phyloP scores from a whole-genome alignment of 2,797 vertebrate species.

The Apogon talboti region DNA sequence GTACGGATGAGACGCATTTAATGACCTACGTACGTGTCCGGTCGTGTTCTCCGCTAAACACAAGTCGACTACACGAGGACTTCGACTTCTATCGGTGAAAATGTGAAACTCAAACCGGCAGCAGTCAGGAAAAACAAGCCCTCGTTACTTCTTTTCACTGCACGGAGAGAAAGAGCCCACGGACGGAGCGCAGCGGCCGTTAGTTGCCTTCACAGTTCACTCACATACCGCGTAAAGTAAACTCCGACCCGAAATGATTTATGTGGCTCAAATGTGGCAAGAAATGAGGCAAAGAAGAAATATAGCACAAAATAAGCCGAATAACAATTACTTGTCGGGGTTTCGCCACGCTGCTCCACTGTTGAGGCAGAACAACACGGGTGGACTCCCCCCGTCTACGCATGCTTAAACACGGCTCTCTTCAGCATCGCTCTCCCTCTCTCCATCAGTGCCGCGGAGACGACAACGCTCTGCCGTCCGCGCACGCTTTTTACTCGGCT shows the following conservation, averaged over 20 bases:
- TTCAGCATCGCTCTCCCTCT: slow-evolving; percentile 53
- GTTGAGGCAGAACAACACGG: slow-evolving; percentile 56
- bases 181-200: slow-evolving; percentile 2
- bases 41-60: no score
- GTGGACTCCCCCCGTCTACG: slow-evolving; percentile 44
- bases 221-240: not conserved
- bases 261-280: not conserved
- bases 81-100: no score
- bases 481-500: slow-evolving; percentile 6
- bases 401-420: slow-evolving; percentile 59
- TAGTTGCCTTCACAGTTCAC: not conserved
- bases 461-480: slow-evolving; percentile 49
- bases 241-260: not conserved
- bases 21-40: no score
- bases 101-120: not conserved
- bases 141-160: slow-evolving; percentile 16
- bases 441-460: slow-evolving; percentile 76
- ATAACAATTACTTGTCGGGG: not conserved
- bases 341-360: slow-evolving; percentile 28
- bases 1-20: no score
- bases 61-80: no score
- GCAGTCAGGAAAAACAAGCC: slow-evolving; percentile 4
- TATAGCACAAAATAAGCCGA: not conserved
- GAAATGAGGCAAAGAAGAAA: not conserved
- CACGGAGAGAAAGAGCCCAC: not conserved